Percentiles rank a stretch among this genome's conserved stretches.
Conservation (phyloP, 2,797 vertebrate genomes). For the Gambusia yucatana region DNA sequence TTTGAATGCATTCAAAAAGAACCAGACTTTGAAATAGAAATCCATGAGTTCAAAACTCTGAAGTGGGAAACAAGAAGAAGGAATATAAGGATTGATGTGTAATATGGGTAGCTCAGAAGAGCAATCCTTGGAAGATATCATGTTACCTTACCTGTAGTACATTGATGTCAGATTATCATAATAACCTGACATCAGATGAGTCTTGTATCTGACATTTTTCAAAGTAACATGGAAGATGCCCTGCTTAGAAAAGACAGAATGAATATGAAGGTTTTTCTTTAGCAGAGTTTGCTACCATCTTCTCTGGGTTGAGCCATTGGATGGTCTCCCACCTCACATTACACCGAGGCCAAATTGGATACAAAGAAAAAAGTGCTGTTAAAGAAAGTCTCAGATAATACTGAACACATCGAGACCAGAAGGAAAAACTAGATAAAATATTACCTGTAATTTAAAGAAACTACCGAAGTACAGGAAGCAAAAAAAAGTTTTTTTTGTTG, state of each 20-base stretch:
- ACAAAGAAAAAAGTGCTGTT: neutral
- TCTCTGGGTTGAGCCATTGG: neutral
- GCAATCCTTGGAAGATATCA: neutral
- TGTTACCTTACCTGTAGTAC: neutral
- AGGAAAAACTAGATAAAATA: neutral
- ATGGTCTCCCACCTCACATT: neutral
- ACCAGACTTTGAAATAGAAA: neutral
- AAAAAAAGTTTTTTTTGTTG: neutral
- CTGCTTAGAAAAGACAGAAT: neutral
- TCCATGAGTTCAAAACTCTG: constrained; percentile 7
- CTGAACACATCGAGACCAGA: neutral
- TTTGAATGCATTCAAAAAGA: neutral
- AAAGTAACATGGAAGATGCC: neutral
- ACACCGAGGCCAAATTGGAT: neutral
- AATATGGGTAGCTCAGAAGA: neutral
- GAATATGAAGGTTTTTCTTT: neutral
- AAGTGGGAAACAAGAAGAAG: constrained; percentile 5
- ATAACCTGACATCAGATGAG: no score
- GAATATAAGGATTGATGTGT: neutral
- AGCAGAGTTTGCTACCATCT: neutral
- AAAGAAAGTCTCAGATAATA: neutral
- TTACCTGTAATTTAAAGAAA: neutral
- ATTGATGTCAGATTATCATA: neutral
- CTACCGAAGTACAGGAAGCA: neutral
- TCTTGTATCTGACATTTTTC: neutral